These are phyloP conservation scores for Schizopygopsis malacanthus DNA, from an alignment of 2,797 vertebrate species.

Conservation along the genomic window DNA sequence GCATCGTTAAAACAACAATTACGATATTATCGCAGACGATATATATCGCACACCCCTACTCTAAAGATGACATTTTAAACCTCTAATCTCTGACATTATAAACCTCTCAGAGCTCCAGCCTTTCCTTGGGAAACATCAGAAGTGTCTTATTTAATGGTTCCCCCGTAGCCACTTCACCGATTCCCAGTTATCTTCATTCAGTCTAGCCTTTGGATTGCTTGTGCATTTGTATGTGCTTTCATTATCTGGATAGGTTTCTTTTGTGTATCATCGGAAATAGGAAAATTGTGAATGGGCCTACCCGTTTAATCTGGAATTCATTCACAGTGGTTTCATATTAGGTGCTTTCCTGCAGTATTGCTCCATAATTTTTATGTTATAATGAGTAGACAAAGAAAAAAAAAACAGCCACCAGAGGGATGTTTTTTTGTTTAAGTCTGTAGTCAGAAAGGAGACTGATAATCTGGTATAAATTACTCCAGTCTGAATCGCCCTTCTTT, in stretches of 20 bases:
- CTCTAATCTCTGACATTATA: no score
- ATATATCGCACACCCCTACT: constrained; percentile 33
- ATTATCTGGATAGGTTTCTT: no score
- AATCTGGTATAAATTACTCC: constrained; percentile 49
- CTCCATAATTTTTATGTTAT: no score
- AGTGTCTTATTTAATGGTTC: constrained; percentile 25
- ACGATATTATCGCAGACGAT: no score
- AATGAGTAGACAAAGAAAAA: no score
- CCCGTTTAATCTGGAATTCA: not conserved
- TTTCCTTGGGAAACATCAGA: constrained; percentile 55
- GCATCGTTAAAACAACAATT: no score
- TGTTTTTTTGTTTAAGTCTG: not conserved
- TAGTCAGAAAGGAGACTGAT: constrained; percentile 44
- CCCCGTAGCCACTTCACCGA: constrained; percentile 17
- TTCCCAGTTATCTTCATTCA: constrained; percentile 9
- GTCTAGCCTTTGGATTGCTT: not conserved
- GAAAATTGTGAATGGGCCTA: no score
- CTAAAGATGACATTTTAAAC: constrained; percentile 22
- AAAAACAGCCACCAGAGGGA: no score
- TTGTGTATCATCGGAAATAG: not conserved
- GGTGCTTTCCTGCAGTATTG: no score
- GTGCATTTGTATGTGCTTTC: not conserved
- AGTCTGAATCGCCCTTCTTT: not conserved
- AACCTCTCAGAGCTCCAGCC: not conserved
- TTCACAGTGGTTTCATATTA: no score